Conservation (phyloP, 2,888 invertebrate genomes). For the Dolomedes plantarius region DNA sequence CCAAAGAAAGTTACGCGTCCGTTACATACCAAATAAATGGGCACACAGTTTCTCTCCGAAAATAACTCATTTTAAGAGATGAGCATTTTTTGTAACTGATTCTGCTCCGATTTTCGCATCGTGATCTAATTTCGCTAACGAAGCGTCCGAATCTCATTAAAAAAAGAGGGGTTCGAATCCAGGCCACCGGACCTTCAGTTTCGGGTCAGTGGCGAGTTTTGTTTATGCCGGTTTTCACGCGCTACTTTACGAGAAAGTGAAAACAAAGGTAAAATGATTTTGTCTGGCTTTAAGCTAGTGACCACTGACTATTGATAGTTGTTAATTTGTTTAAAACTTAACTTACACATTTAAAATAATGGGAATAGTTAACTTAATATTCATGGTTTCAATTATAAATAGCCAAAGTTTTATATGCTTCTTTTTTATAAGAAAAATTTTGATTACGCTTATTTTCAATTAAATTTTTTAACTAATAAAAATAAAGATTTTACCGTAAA, state of each 20-base stretch:
- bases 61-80: background rate
- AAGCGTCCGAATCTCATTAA: background rate
- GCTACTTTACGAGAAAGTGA: background rate
- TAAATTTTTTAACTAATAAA: no score
- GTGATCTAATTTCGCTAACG: background rate
- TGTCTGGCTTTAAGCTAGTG: no score
- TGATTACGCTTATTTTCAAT: no score
- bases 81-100: background rate
- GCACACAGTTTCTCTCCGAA: conserved; percentile 1
- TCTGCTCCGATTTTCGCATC: background rate
- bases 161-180: background rate
- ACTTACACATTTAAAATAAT: no score
- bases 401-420: no score
- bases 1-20: background rate
- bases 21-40: background rate
- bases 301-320: no score
- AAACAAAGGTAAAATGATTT: background rate
- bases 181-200: conserved; percentile 8
- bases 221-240: background rate
- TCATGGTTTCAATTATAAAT: no score
- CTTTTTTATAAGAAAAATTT: no score
- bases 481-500: no score
- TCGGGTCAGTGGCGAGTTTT: conserved; percentile 7
- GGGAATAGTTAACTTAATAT: no score
- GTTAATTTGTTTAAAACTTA: no score